These are phyloP conservation scores for Porites rus DNA, from an alignment of 92 coral and sea anemone species.

Conservation along the genomic window DNA sequence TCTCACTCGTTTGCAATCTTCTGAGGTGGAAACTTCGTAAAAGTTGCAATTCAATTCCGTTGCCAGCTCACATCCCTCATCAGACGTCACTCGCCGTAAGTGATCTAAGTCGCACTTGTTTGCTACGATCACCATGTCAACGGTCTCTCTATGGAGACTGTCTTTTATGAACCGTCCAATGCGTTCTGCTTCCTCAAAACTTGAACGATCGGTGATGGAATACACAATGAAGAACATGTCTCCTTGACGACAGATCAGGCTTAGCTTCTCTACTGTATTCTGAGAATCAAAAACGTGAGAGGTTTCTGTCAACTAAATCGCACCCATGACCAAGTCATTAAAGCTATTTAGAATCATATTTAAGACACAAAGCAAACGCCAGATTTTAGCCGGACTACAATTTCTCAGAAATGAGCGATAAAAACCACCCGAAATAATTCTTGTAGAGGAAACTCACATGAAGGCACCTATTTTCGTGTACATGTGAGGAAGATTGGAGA, in stretches of 20 bases:
- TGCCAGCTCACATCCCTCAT: conserved; percentile 29
- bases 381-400: too few relatives aligned
- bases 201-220: conserved; percentile 48
- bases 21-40: conserved; percentile 40
- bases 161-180: conserved; percentile 45
- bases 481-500: too few relatives aligned
- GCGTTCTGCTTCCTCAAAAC: conserved; percentile 47
- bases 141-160: conserved; percentile 20
- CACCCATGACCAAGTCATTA: too few relatives aligned
- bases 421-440: too few relatives aligned
- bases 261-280: conserved; percentile 47
- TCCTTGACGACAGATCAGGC: conserved; percentile 37
- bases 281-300: conserved; percentile 8
- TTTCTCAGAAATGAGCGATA: too few relatives aligned
- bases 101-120: conserved; percentile 48
- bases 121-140: conserved; percentile 40
- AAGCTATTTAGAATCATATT: not conserved
- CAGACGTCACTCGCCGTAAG: conserved; percentile 38
- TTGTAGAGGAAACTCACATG: too few relatives aligned
- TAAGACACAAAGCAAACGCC: too few relatives aligned
- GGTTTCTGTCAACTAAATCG: not conserved
- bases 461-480: too few relatives aligned
- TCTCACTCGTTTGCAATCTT: conserved; percentile 30
- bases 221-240: conserved; percentile 45
- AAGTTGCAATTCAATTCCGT: conserved; percentile 35